Evolutionary conservation across 2,888 invertebrate genomes (phyloP).

Genomic region (Tanypteryx hageni): DNA sequence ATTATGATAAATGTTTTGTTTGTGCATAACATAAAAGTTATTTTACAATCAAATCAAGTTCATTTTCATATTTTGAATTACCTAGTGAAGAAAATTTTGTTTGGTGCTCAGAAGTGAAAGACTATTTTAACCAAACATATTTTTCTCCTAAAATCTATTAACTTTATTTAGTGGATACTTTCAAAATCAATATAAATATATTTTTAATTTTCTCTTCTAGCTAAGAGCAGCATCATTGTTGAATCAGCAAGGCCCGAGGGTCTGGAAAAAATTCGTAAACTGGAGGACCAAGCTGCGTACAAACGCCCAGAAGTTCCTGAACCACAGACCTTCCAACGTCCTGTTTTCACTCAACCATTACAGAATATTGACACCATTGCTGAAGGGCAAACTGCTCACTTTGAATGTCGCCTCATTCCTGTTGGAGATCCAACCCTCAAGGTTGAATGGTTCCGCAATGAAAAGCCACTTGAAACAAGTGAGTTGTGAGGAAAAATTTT

Average conservation of each 20-base stretch:
- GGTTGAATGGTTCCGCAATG: conserved; percentile 97
- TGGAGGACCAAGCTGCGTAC: conserved; percentile 89
- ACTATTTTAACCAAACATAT: too few species aligned
- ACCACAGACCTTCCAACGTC: conserved; percentile 91
- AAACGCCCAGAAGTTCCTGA: conserved; percentile 88
- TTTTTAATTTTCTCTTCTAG: conserved; percentile 71
- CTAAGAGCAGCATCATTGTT: conserved; percentile 89
- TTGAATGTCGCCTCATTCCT: conserved; percentile 95
- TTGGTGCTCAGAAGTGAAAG: too few species aligned
- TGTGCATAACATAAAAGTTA: too few species aligned
- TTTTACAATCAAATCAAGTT: too few species aligned
- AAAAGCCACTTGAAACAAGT: conserved; percentile 92
- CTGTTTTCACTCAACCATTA: conserved; percentile 95
- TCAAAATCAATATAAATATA: neutral
- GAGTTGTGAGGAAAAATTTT: conserved; percentile 67
- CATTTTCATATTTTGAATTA: too few species aligned
- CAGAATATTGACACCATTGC: conserved; percentile 92
- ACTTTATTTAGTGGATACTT: neutral
- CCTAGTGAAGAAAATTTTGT: too few species aligned
- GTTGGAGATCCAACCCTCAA: conserved; percentile 96
- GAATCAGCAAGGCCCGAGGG: conserved; percentile 97
- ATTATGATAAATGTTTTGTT: too few species aligned
- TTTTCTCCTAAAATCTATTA: neutral
- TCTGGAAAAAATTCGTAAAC: conserved; percentile 91
- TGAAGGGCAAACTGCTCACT: conserved; percentile 95